Percentiles rank a stretch among this genome's conserved stretches.
These are phyloP conservation scores for Tetrapedia diversipes DNA, from an alignment of 2,888 invertebrate species.

Conservation along the genomic window DNA sequence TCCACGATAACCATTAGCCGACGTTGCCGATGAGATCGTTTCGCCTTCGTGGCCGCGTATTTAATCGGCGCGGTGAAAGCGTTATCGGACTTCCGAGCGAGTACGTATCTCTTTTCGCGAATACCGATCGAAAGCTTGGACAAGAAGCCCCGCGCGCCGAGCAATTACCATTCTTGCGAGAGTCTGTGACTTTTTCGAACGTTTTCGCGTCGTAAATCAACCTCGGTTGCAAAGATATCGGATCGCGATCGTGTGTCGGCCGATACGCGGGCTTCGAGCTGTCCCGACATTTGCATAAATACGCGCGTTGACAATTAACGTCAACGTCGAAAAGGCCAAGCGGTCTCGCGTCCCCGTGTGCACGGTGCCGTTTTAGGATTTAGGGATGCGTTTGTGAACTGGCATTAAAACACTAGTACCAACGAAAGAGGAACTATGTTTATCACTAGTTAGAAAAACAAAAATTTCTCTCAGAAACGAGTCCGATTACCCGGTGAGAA, in stretches of 20 bases:
- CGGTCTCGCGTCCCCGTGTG: too few relatives aligned
- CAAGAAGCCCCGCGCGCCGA: background rate
- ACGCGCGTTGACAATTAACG: slow-evolving; percentile 52
- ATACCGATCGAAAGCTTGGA: background rate
- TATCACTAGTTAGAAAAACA: too few relatives aligned
- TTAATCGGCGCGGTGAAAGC: slow-evolving; percentile 20
- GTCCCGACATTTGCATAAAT: slow-evolving; percentile 45
- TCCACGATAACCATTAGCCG: slow-evolving; percentile 33
- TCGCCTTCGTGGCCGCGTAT: background rate
- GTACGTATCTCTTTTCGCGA: slow-evolving; percentile 16
- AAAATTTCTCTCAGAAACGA: too few relatives aligned
- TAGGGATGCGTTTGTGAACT: too few relatives aligned
- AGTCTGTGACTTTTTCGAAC: background rate
- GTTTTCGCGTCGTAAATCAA: slow-evolving; percentile 48
- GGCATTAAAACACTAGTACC: too few relatives aligned
- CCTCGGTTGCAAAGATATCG: slow-evolving; percentile 41
- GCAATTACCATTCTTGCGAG: slow-evolving; percentile 13
- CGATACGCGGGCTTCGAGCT: slow-evolving; percentile 43
- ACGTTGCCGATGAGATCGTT: slow-evolving; percentile 47
- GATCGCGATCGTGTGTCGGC: slow-evolving; percentile 42
- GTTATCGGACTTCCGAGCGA: background rate
- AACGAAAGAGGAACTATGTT: too few relatives aligned
- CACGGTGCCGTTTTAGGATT: too few relatives aligned
- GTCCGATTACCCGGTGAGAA: too few relatives aligned
- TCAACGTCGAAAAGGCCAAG: slow-evolving; percentile 41